Percentiles rank a stretch among this genome's conserved stretches.
Evolutionary conservation across 2,113 vertebrate genomes (phyloP).

Genomic region (Myiagra hebetior): DNA sequence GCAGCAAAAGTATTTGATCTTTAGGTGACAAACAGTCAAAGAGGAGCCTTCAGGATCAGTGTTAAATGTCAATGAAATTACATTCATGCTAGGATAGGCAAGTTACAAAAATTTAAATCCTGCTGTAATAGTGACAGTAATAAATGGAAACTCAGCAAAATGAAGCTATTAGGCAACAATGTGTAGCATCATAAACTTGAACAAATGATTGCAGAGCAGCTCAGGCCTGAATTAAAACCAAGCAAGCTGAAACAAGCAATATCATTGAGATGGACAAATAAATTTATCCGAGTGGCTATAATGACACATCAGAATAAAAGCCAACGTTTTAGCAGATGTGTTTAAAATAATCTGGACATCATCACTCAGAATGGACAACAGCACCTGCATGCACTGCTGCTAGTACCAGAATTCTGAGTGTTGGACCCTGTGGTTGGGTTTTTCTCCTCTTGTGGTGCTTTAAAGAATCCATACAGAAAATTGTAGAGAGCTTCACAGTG

Average conservation of each 20-base stretch:
- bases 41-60: conserved; percentile 13
- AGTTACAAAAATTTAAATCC: conserved; percentile 36
- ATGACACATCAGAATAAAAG: not conserved
- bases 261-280: not conserved
- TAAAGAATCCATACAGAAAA: not conserved
- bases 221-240: conserved; percentile 20
- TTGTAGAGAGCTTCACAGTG: not conserved
- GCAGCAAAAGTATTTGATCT: conserved; percentile 36
- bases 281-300: not conserved
- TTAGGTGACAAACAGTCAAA: conserved; percentile 33
- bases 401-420: not conserved
- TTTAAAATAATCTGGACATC: not conserved
- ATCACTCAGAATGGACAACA: not conserved
- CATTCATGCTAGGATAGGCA: conserved; percentile 25
- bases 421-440: not conserved
- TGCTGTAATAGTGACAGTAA: conserved; percentile 20
- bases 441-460: not conserved
- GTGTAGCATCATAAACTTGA: conserved; percentile 9
- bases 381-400: not conserved
- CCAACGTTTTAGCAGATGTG: not conserved
- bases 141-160: conserved; percentile 55
- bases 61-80: conserved; percentile 37
- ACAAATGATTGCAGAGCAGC: not conserved
- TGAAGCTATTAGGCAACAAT: conserved; percentile 28
- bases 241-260: not conserved